Evolutionary conservation across 2,888 invertebrate species (phyloP), one percentile per base, ranked within the genome.

Genomic region (Chymomyza fuscimana): DNA sequence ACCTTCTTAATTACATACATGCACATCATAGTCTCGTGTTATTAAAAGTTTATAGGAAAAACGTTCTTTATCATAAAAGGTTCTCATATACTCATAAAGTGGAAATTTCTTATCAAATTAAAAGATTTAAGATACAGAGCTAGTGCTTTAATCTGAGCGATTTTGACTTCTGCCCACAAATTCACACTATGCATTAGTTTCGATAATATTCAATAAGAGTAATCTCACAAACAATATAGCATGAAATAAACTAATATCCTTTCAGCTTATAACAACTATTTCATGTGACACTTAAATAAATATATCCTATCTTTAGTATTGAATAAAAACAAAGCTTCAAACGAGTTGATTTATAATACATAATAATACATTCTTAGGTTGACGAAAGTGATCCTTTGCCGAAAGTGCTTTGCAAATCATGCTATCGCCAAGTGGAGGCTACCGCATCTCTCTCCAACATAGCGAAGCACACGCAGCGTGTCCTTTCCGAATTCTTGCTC

Each of bases 351-450:
- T 22, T 40, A 4, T 46, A 46, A 46, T 46, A 10, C 12, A 12
- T 46, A 46, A 12, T 40, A 40, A 46, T 46, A 12, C 12, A 46
- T 46, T 46, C 4, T 46, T 12, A 91, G 91, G 82, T 91, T 65
- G 77, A 80, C 15, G 90, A 90, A 67, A 82, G 90, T 75, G 91
- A 91, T 75, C 80, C 80, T 5, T 69, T 91, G 4, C 91, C 91
- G 4, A 91, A 91, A 71, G 89, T 90, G 4, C 80, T 91, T 0
- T 91, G 91, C 40, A 91, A 90, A 66, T 81, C 86, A 3, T 91
- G 91, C 65, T 91, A 88, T 68, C 90, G 91, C 0, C 91, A 91
- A 69, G 87, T 91, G 63, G 91, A 91, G 75, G 91, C 91, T 0
- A 89, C 91, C 0, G 90, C 91, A 1, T 89, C 91, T 0, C 79